Percentiles rank a stretch among this genome's conserved stretches.
phyloP scores from a whole-genome alignment of 1,140 invertebrate genomes.

The Formica selysi region DNA sequence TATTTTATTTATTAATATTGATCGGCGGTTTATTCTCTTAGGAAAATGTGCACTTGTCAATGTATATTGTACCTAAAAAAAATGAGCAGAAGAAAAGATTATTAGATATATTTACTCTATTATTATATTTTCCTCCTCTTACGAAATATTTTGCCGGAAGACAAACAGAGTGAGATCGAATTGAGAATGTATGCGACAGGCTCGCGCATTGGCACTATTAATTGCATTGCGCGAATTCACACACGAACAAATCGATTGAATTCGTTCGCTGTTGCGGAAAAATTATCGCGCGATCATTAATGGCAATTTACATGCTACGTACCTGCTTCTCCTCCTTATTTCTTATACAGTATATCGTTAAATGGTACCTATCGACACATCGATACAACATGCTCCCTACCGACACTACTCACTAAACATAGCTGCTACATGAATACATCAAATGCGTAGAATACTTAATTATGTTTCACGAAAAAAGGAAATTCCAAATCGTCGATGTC shows the following conservation, averaged over 20 bases:
- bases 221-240: background rate
- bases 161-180: constrained; percentile 48
- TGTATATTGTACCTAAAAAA: constrained; percentile 4
- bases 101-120: background rate
- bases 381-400: constrained; percentile 63
- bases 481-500: constrained; percentile 31
- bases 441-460: constrained; percentile 41
- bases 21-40: background rate
- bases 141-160: constrained; percentile 2
- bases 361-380: constrained; percentile 57
- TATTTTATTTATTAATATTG: background rate
- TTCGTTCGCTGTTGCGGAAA: background rate
- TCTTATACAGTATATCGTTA: constrained; percentile 44
- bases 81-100: background rate
- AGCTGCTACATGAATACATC: constrained; percentile 61
- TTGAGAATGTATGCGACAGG: constrained; percentile 41
- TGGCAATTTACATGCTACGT: constrained; percentile 11
- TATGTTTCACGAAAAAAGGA: constrained; percentile 40
- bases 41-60: constrained; percentile 12
- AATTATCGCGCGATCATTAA: background rate
- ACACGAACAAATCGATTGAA: background rate
- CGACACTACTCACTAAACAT: constrained; percentile 63
- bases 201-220: constrained; percentile 65
- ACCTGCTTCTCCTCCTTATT: background rate
- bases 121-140: background rate